Evolutionary conservation across 2,113 vertebrate species (phyloP).

Genomic region (Glaucidium brasilianum): DNA sequence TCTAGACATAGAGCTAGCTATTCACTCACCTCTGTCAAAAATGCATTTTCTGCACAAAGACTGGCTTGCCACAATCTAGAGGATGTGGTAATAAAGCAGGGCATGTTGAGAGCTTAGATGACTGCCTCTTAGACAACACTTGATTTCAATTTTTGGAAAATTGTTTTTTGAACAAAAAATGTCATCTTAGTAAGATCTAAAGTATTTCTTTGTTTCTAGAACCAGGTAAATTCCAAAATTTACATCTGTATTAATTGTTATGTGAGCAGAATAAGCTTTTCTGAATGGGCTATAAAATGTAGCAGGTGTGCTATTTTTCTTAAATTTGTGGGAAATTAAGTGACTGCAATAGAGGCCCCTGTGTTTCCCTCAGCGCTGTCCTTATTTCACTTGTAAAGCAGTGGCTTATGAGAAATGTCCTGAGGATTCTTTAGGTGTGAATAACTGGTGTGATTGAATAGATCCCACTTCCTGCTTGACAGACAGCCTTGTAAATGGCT

Average conservation of each 20-base stretch:
- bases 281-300: neutral
- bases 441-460: neutral
- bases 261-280: neutral
- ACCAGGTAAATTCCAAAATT: neutral
- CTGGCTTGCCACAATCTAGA: neutral
- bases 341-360: neutral
- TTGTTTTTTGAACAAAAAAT: neutral
- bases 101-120: neutral
- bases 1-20: neutral
- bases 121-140: neutral
- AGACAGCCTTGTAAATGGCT: neutral
- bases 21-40: neutral
- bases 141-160: neutral
- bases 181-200: neutral
- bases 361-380: neutral
- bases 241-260: neutral
- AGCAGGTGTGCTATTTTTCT: neutral
- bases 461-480: constrained; percentile 20
- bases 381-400: neutral
- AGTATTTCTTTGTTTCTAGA: neutral
- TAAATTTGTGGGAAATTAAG: neutral
- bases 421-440: neutral
- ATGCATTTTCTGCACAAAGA: neutral
- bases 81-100: neutral
- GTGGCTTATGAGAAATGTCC: neutral